Percentiles rank a stretch among this genome's conserved stretches.
Evolutionary conservation across 2,113 vertebrate species (phyloP).

Genomic region (Cryptotis parvus): DNA sequence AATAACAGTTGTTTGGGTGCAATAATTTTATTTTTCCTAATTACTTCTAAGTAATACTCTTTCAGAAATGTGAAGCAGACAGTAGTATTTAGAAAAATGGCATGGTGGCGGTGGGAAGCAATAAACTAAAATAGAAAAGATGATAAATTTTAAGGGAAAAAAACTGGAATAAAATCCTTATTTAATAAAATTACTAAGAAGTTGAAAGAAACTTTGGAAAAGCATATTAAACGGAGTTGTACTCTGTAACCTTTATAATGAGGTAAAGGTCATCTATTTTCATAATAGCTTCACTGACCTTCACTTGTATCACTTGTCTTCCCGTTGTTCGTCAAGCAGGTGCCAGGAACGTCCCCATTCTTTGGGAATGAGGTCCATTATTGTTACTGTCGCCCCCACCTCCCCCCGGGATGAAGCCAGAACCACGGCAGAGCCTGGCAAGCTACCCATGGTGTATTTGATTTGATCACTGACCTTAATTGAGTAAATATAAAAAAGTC

Average conservation of each 20-base stretch:
- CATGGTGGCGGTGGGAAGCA: neutral
- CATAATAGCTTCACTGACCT: conserved; percentile 7
- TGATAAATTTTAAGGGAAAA: conserved; percentile 82
- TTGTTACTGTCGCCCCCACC: no score
- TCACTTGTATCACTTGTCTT: no score
- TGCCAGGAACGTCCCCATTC: no score
- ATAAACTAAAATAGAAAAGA: conserved; percentile 83
- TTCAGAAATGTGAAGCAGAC: conserved; percentile 27
- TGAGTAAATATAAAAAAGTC: conserved; percentile 58
- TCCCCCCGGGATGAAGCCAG: no score
- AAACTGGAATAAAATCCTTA: conserved; percentile 82
- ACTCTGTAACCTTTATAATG: conserved; percentile 68
- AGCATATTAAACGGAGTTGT: conserved; percentile 63
- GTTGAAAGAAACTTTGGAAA: conserved; percentile 81
- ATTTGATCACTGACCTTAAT: conserved; percentile 23
- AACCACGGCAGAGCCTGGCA: no score
- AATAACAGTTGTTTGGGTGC: conserved; percentile 66
- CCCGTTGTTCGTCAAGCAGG: no score
- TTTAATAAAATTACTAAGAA: conserved; percentile 83
- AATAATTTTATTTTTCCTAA: conserved; percentile 72
- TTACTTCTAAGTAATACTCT: conserved; percentile 59
- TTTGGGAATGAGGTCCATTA: no score
- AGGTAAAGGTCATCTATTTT: conserved; percentile 50
- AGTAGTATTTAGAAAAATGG: no score
- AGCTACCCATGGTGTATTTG: no score